phyloP scores from a whole-genome alignment of 2,888 invertebrate genomes.

The Neria commutata region DNA sequence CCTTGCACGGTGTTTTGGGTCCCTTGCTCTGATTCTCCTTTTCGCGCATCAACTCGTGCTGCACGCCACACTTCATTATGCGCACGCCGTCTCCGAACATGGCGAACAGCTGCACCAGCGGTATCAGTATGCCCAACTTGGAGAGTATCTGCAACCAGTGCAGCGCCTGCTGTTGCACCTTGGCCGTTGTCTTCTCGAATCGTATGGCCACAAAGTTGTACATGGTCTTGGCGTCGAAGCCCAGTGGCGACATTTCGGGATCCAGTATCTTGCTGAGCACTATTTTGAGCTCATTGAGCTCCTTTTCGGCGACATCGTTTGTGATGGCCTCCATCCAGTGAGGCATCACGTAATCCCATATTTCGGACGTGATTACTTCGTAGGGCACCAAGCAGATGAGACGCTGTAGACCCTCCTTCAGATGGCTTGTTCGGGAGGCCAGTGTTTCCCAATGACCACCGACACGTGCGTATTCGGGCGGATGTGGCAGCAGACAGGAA shows the following conservation, averaged over 20 bases:
- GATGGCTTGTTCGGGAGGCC: slow-evolving; percentile 84
- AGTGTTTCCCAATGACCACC: slow-evolving; percentile 96
- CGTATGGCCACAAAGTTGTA: slow-evolving; percentile 91
- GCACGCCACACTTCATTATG: slow-evolving; percentile 69
- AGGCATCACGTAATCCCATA: slow-evolving; percentile 99
- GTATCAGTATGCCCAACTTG: slow-evolving; percentile 87
- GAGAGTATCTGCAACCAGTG: slow-evolving; percentile 89
- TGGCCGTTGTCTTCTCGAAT: slow-evolving; percentile 79
- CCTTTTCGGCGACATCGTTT: slow-evolving; percentile 88
- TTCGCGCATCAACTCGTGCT: slow-evolving; percentile 62
- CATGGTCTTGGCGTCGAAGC: slow-evolving; percentile 92
- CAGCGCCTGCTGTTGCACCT: slow-evolving; percentile 85
- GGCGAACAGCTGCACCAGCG: slow-evolving; percentile 82
- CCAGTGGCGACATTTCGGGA: slow-evolving; percentile 92
- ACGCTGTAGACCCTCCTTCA: slow-evolving; percentile 93
- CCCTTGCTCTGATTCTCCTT: slow-evolving; percentile 44
- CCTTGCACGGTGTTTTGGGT: slow-evolving; percentile 54
- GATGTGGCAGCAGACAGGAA: slow-evolving; percentile 93
- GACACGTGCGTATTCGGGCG: slow-evolving; percentile 92
- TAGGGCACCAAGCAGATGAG: slow-evolving; percentile 96
- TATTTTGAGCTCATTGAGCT: slow-evolving; percentile 81
- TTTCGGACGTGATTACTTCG: slow-evolving; percentile 93
- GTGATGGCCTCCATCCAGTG: slow-evolving; percentile 99
- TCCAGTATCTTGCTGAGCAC: slow-evolving; percentile 92
- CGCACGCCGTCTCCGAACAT: slow-evolving; percentile 89